Conservation (phyloP, 2,113 vertebrate species). For the Eulemur macaco region DNA sequence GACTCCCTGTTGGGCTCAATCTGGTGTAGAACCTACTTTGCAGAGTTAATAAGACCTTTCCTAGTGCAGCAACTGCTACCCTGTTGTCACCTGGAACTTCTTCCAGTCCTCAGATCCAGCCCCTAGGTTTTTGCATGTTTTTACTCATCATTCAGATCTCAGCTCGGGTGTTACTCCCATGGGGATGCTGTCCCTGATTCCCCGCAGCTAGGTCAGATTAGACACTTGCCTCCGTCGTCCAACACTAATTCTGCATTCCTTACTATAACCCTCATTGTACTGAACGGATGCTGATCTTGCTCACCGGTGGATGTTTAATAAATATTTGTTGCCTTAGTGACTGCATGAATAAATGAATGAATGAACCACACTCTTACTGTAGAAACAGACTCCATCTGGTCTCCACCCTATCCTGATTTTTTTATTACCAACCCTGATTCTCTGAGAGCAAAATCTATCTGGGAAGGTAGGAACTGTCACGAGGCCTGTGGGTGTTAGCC, state of each 20-base stretch:
- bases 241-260: not conserved
- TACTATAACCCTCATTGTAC: not conserved
- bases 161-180: not conserved
- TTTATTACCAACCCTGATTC: not conserved
- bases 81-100: not conserved
- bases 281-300: not conserved
- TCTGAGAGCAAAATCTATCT: not conserved
- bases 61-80: not conserved
- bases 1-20: not conserved
- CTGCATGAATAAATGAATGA: not conserved
- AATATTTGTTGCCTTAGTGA: not conserved
- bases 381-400: not conserved
- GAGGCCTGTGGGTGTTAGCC: not conserved
- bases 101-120: not conserved
- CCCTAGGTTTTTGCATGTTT: not conserved
- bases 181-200: not conserved
- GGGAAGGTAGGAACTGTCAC: not conserved
- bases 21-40: not conserved
- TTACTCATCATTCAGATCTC: not conserved
- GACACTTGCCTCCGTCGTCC: not conserved
- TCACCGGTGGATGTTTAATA: not conserved
- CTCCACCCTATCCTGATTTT: not conserved
- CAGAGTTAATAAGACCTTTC: not conserved
- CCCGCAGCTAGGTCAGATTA: not conserved
- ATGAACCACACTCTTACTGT: not conserved